Conservation (phyloP, 2,797 vertebrate species). For the Pteropus rufus region DNA sequence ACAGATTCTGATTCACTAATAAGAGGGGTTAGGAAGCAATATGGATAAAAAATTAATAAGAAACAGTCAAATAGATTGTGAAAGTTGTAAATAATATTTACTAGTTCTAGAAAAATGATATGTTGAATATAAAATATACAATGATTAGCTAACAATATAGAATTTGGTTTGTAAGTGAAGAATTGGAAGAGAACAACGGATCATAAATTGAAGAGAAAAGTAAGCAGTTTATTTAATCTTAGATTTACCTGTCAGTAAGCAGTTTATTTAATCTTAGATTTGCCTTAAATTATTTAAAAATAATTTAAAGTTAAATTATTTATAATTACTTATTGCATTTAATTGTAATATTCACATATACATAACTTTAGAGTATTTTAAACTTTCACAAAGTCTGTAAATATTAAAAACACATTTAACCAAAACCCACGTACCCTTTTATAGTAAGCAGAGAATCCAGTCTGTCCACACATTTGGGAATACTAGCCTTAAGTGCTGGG, state of each 20-base stretch:
- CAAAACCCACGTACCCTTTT: not conserved
- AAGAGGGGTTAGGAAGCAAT: constrained; percentile 64
- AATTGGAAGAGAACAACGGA: not conserved
- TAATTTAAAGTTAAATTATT: not conserved
- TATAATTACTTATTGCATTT: not conserved
- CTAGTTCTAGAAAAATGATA: constrained; percentile 36
- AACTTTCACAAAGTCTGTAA: not conserved
- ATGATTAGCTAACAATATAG: not conserved
- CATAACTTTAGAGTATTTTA: not conserved
- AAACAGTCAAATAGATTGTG: not conserved
- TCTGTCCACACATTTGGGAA: not conserved
- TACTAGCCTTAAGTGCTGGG: not conserved
- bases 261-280: too few species aligned
- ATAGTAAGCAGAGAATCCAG: not conserved
- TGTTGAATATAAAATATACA: constrained; percentile 26
- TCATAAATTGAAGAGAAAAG: constrained; percentile 3
- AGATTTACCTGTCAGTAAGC: not conserved
- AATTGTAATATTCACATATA: not conserved
- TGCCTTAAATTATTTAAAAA: too few species aligned
- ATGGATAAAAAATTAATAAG: constrained; percentile 58
- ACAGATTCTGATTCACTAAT: constrained; percentile 66
- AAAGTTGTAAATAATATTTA: constrained; percentile 56
- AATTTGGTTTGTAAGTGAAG: constrained; percentile 47
- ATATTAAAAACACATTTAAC: not conserved
- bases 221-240: constrained; percentile 17